Base-by-base conservation (phyloP, 1,140 invertebrate genomes). In the Tetramorium simillimum region DNA sequence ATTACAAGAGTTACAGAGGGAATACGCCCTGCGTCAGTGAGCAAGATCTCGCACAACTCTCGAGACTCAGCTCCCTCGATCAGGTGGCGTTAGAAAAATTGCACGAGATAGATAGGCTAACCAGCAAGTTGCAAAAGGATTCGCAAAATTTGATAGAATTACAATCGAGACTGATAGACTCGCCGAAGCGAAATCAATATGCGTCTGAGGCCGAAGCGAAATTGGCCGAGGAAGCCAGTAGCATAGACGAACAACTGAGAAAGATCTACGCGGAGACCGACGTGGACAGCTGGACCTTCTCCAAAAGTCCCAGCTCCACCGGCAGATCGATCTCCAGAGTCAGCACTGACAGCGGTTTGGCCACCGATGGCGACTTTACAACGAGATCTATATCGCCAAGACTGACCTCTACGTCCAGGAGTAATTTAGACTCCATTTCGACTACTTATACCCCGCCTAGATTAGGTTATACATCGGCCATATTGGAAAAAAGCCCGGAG, bases 1-100 rank as follows among this genome's bases (percentile, higher is more conserved):
- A 98, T 94, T 98, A 98, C 90, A 98, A 97, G 93, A 97, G 97
- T 93, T 98, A 98, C 91, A 95, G 97, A 86, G 97, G 97, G 51
- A 96, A 97, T 92, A 97, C 96, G 28, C 96, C 97, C 3, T 97
- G 97, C 91, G 96, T 98, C 76, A 97, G 97, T 92, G 97, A 98
- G 93, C 96, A 97, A 93, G 97, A 98, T 93, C 95, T 98, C 72
- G 97, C 97, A 77, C 97, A 98, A 95, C 95, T 97, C 63, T 97
- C 97, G 77, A 96, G 96, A 91, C 96, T 98, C 93, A 97, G 96
- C 94, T 96, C 97, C 72, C 96, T 98, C 91, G 97, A 98, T 95
- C 96, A 97, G 94, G 96, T 97, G 43, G 96, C 97, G 60, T 96
- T 97, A 90, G 97, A 97, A 93, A 97, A 97, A 95, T 95, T 98